Base-by-base conservation (phyloP, 2,888 invertebrate genomes). In the Watsonalla cultraria region DNA sequence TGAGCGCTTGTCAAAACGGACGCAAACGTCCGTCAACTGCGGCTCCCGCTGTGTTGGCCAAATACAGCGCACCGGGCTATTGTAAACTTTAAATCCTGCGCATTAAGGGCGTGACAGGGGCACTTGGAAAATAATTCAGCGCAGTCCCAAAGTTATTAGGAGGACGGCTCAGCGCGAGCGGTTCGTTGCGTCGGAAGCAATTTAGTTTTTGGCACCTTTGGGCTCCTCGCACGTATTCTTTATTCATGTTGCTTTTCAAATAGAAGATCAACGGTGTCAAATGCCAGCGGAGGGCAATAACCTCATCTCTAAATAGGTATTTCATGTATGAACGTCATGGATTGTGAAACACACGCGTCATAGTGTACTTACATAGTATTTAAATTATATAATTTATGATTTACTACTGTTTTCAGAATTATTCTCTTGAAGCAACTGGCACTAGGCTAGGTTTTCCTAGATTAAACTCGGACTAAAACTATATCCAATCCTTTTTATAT, bases 1-100 rank as follows among this genome's bases (percentile, higher is more conserved):
- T 61, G 60, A 62, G 55, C 66, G 67, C 55, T 70, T 69, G 69
- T 70, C 68, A 62, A 39, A 56, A 56, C 53, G 57, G 53, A 59
- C 58, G 51, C 54, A 39, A 37, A 46, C 49, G 49, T 45, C 54
- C 51, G 54, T 54, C 54, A 54, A 51, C 54, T 46, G 54, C 15
- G 51, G 51, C 51, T 48, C 51, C 37, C 13, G 34, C 53, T 50
- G 42, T 46, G 15, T 24, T 15, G 46, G 11, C n/a, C 9, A 45
- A 45, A 24, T 46, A 15, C 46, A 13, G 35, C 39, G 24, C 35
- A 48, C 46, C 49, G 15, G 35, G 37, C 49, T 14, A 49, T 49
- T 49, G 49, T 14, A 14, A 15, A 49, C 49, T 49, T 11, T 49
- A 49, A 42, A 49, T 49, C 49, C 49, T 8, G 35, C 33, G 49